Percentiles rank a stretch among this genome's conserved stretches.
Conservation (phyloP, 2,797 vertebrate genomes). For the Limosa lapponica region DNA sequence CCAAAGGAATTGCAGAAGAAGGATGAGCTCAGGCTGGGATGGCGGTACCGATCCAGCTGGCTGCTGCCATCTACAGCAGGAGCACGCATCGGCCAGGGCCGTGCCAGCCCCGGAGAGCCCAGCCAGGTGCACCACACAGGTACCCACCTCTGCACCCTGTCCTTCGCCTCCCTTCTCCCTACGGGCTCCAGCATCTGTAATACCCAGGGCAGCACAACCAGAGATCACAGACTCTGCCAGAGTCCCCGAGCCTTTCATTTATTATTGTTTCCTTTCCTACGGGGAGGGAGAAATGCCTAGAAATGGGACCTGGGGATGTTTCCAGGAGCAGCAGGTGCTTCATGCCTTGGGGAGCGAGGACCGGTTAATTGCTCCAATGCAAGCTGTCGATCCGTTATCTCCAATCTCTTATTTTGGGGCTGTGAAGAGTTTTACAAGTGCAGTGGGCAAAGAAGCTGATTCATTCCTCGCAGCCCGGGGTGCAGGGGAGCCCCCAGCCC, state of each 20-base stretch:
- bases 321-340: not conserved
- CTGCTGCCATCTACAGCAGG: not conserved
- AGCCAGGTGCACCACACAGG: not conserved
- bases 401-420: not conserved
- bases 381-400: rapidly evolving
- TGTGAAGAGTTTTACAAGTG: not conserved
- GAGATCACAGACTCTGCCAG: not conserved
- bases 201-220: not conserved
- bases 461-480: rapidly evolving
- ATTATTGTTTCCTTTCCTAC: not conserved
- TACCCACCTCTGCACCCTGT: rapidly evolving
- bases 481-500: not conserved
- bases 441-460: not conserved
- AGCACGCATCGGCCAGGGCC: rapidly evolving
- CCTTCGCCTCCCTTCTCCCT: not conserved
- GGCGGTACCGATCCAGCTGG: not conserved
- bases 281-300: not conserved
- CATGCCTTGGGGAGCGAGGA: rapidly evolving
- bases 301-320: not conserved
- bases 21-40: not conserved
- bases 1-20: not conserved
- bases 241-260: rapidly evolving
- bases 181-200: rapidly evolving
- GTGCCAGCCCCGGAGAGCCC: not conserved
- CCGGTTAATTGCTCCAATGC: rapidly evolving